Conservation (phyloP, 2,113 vertebrate genomes). For the Larimichthys polyactis region DNA sequence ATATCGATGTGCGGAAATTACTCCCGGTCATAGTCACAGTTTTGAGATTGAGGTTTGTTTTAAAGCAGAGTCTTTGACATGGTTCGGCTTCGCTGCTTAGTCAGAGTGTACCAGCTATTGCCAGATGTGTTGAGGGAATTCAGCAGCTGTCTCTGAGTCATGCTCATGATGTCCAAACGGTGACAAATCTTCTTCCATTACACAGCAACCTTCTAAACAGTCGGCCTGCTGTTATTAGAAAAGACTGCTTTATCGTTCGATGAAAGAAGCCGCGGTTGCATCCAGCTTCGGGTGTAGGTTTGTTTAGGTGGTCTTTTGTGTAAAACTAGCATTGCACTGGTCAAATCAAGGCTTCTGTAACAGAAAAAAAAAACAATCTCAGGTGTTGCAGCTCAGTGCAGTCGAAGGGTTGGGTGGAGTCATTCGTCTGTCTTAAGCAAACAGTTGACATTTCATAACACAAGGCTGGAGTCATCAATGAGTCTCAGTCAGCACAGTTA, state of each 20-base stretch:
- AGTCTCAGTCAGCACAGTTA: not conserved
- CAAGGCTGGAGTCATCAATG: not conserved
- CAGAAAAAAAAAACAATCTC: not conserved
- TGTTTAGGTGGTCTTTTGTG: not conserved
- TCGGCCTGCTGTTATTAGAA: constrained; percentile 13
- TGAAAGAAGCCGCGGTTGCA: not conserved
- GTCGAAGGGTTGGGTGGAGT: constrained; percentile 14
- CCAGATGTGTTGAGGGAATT: constrained; percentile 33
- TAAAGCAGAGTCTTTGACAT: constrained; percentile 9
- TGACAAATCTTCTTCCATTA: constrained; percentile 46
- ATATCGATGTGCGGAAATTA: not conserved
- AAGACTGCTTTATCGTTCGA: not conserved
- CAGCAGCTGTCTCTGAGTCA: constrained; percentile 51
- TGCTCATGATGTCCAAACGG: constrained; percentile 12
- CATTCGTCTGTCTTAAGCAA: constrained; percentile 1
- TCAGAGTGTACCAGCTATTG: not conserved
- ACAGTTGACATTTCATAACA: not conserved
- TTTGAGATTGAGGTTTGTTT: not conserved
- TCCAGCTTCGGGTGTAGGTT: not conserved
- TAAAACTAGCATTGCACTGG: not conserved
- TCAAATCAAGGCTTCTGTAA: not conserved
- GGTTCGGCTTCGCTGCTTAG: not conserved
- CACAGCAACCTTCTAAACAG: constrained; percentile 18
- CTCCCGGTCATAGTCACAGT: not conserved
- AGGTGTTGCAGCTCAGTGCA: not conserved